phyloP scores from a whole-genome alignment of 1,140 invertebrate genomes.

The Zophobas morio region DNA sequence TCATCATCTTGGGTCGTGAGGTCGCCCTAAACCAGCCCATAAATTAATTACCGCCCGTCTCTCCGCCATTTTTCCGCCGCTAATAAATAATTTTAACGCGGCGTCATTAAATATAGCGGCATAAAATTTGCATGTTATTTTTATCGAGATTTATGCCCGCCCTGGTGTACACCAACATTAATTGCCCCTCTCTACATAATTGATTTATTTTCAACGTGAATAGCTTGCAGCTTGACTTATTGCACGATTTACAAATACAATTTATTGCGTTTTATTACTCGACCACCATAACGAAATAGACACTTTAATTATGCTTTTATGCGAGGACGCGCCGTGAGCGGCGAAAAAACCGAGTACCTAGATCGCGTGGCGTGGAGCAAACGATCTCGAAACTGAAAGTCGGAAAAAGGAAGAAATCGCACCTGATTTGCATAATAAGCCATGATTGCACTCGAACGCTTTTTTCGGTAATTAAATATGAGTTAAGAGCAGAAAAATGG shows the following conservation, averaged over 20 bases:
- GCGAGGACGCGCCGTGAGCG: background rate
- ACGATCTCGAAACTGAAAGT: constrained; percentile 35
- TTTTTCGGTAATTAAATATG: background rate
- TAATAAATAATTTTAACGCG: constrained; percentile 27
- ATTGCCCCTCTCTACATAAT: constrained; percentile 24
- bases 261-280: constrained; percentile 31
- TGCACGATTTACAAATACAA: constrained; percentile 20
- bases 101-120: constrained; percentile 33
- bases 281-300: constrained; percentile 11
- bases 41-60: constrained; percentile 14
- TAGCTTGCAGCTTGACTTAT: constrained; percentile 13
- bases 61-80: constrained; percentile 10
- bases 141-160: constrained; percentile 14
- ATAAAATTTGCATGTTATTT: constrained; percentile 26
- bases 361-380: constrained; percentile 23
- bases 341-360: background rate
- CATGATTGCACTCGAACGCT: constrained; percentile 11
- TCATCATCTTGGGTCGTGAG: no score
- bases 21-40: background rate
- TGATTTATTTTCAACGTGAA: constrained; percentile 26
- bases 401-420: background rate
- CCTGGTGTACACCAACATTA: constrained; percentile 31
- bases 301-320: constrained; percentile 37
- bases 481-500: background rate
- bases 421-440: constrained; percentile 31